A percentile compares a stretch with the other conserved stretches of the same genome.
Conservation (phyloP, 2,797 vertebrate species). For the Onychomys leucogaster region DNA sequence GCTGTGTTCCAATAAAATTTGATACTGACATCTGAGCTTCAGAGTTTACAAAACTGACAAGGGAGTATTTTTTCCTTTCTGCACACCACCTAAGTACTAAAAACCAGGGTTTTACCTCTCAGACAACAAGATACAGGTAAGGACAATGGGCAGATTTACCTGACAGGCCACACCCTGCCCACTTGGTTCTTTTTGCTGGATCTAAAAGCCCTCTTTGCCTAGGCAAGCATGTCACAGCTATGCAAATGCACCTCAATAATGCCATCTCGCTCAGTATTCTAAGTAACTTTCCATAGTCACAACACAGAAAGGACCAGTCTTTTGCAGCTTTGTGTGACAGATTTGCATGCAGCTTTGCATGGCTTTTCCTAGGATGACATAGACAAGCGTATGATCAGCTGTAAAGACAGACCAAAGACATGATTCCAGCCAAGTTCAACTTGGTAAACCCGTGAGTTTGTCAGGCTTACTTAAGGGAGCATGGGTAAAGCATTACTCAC, state of each 20-base stretch:
- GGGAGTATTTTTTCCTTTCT: background rate
- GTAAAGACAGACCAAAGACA: background rate
- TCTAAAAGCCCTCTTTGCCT: background rate
- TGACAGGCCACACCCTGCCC: background rate
- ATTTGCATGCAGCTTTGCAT: background rate
- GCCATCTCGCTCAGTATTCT: background rate
- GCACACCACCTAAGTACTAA: background rate
- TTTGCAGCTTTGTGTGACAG: background rate
- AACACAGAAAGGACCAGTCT: background rate
- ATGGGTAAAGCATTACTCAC: background rate
- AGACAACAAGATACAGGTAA: background rate
- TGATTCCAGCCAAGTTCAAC: background rate
- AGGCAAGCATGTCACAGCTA: background rate
- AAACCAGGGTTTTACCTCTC: background rate
- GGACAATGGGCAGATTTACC: background rate
- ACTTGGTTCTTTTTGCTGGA: background rate
- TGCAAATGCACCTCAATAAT: background rate
- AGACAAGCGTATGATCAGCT: background rate
- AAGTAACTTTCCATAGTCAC: background rate
- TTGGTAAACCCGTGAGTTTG: background rate
- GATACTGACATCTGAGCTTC: conserved; percentile 18
- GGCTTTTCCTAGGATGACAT: background rate
- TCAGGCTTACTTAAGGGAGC: background rate
- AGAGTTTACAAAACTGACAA: background rate
- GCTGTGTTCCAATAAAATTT: background rate